Conservation (phyloP, 2,888 invertebrate species). For the Synanthedon vespiformis region DNA sequence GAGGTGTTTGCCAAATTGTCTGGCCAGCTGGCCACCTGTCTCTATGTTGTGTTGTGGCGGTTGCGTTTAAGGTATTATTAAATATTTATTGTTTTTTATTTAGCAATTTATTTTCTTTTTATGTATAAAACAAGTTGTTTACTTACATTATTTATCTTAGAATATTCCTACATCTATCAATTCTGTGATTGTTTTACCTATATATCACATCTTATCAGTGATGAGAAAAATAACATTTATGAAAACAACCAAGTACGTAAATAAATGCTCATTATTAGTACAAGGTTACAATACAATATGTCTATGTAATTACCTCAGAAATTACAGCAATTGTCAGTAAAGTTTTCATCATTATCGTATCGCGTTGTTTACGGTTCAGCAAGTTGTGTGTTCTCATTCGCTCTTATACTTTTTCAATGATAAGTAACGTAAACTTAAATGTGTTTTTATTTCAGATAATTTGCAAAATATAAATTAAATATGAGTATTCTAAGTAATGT, state of each 20-base stretch:
- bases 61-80: too few species aligned
- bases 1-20: too few species aligned
- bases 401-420: background rate
- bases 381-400: background rate
- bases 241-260: background rate
- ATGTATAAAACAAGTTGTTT: too few species aligned
- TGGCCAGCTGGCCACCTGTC: too few species aligned
- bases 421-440: background rate
- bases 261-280: background rate
- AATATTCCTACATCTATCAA: too few species aligned
- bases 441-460: background rate
- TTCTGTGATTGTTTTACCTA: too few species aligned
- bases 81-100: too few species aligned
- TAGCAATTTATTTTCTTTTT: too few species aligned
- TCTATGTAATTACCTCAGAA: conserved; percentile 2
- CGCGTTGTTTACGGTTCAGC: background rate
- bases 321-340: conserved; percentile 8
- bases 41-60: too few species aligned
- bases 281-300: conserved; percentile 10
- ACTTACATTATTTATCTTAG: too few species aligned
- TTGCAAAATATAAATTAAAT: background rate
- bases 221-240: too few species aligned
- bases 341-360: conserved; percentile 10
- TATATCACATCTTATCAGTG: too few species aligned
- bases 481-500: conserved; percentile 50